Percentiles rank a stretch among this genome's conserved stretches.
Evolutionary conservation across 2,113 vertebrate species (phyloP).

Genomic region (Gobio gobio): DNA sequence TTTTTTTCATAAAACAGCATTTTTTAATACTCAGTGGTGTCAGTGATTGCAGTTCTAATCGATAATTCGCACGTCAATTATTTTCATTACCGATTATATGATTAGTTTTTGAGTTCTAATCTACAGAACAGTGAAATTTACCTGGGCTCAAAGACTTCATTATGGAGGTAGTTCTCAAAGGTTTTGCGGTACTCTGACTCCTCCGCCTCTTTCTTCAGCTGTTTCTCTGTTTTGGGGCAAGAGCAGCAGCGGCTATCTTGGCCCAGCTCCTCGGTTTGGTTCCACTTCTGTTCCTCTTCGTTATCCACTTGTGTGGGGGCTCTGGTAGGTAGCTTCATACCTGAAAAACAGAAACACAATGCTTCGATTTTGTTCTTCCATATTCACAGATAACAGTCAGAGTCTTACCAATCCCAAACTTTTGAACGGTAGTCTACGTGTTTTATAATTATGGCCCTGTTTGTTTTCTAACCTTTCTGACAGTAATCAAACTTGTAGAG

Average conservation of each 20-base stretch:
- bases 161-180: constrained; percentile 96
- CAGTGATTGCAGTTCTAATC: too few relatives aligned
- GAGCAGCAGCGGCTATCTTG: constrained; percentile 81
- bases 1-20: background rate
- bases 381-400: background rate
- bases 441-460: background rate
- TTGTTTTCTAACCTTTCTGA: constrained; percentile 82
- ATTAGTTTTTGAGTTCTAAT: background rate
- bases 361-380: background rate
- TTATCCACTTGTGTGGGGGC: constrained; percentile 86
- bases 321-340: constrained; percentile 89
- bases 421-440: background rate
- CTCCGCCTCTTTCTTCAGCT: constrained; percentile 91
- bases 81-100: background rate
- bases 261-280: constrained; percentile 83
- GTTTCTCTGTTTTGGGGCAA: constrained; percentile 92
- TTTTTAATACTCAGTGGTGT: too few relatives aligned
- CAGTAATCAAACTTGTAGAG: constrained; percentile 96
- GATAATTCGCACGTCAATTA: too few relatives aligned
- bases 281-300: constrained; percentile 83
- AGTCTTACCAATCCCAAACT: background rate
- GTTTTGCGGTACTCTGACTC: constrained; percentile 92
- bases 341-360: constrained; percentile 66
- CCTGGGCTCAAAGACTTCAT: constrained; percentile 94
- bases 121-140: constrained; percentile 58